Conservation (phyloP, 2,888 invertebrate species). For the Tupiocoris notatus region DNA sequence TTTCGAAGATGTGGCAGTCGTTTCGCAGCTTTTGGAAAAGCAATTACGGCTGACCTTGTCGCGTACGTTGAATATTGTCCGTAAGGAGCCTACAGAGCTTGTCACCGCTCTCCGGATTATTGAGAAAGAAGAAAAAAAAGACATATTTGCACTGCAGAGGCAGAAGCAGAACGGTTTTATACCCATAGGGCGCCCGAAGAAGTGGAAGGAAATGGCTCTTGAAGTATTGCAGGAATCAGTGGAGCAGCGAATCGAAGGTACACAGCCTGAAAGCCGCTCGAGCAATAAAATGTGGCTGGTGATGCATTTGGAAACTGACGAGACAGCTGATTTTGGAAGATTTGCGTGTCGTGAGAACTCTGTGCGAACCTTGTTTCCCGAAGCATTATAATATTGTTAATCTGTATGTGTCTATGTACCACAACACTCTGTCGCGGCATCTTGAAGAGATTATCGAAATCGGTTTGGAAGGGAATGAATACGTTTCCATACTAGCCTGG, state of each 20-base stretch:
- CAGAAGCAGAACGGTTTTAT: slow-evolving; percentile 50
- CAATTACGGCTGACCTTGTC: slow-evolving; percentile 87
- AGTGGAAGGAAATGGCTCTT: slow-evolving; percentile 84
- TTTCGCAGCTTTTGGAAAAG: slow-evolving; percentile 85
- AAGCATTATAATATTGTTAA: slow-evolving; percentile 90
- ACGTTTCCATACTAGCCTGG: slow-evolving; percentile 92
- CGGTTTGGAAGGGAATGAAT: slow-evolving; percentile 93
- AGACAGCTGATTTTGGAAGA: slow-evolving; percentile 87
- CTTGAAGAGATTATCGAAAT: slow-evolving; percentile 82
- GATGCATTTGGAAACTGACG: slow-evolving; percentile 73
- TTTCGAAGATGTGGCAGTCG: slow-evolving; percentile 90
- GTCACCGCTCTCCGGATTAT: slow-evolving; percentile 95
- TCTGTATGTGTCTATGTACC: slow-evolving; percentile 91
- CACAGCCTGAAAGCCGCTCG: slow-evolving; percentile 85
- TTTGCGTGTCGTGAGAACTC: slow-evolving; percentile 81
- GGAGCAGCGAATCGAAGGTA: slow-evolving; percentile 85
- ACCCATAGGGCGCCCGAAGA: slow-evolving; percentile 91
- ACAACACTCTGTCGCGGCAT: slow-evolving; percentile 77
- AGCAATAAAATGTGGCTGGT: slow-evolving; percentile 96
- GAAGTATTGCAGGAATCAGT: slow-evolving; percentile 77
- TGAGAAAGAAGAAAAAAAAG: slow-evolving; percentile 94
- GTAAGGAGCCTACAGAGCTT: slow-evolving; percentile 91
- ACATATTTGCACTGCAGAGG: slow-evolving; percentile 74
- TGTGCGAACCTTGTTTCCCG: slow-evolving; percentile 92
- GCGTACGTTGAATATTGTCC: slow-evolving; percentile 87